Conservation (phyloP, 1,140 invertebrate genomes). For the Apocrypta bakeri region DNA sequence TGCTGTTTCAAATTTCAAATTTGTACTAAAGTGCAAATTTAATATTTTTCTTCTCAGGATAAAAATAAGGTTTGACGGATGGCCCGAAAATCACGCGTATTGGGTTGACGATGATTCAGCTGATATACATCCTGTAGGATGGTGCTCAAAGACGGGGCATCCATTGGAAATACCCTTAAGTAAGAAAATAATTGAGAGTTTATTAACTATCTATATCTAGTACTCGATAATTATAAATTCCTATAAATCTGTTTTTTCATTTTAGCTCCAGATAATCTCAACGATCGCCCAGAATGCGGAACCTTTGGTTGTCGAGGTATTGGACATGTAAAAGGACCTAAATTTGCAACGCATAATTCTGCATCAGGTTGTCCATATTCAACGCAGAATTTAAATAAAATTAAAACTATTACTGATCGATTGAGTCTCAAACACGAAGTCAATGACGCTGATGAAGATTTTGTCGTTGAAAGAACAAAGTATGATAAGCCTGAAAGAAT, state of each 20-base stretch:
- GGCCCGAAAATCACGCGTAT: slow-evolving; percentile 89
- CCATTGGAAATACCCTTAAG: slow-evolving; percentile 84
- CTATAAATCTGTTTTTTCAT: slow-evolving; percentile 3
- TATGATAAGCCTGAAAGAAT: slow-evolving; percentile 65
- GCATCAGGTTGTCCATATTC: slow-evolving; percentile 91
- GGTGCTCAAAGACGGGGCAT: slow-evolving; percentile 92
- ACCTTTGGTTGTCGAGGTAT: slow-evolving; percentile 86
- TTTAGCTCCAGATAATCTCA: slow-evolving; percentile 78
- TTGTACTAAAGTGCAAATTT: not conserved
- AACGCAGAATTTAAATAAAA: slow-evolving; percentile 80
- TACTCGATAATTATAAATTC: not conserved
- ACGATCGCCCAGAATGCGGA: slow-evolving; percentile 79
- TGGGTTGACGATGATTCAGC: slow-evolving; percentile 94
- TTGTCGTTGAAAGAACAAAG: slow-evolving; percentile 61
- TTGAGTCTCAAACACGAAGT: slow-evolving; percentile 69
- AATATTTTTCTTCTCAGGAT: slow-evolving; percentile 72
- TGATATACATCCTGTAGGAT: slow-evolving; percentile 93
- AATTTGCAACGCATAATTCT: slow-evolving; percentile 84
- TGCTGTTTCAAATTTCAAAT: not conserved
- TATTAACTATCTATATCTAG: not conserved
- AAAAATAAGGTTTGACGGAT: slow-evolving; percentile 93
- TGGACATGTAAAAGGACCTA: slow-evolving; percentile 85
- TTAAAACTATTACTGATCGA: slow-evolving; percentile 75
- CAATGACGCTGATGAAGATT: slow-evolving; percentile 68
- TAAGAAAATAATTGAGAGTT: slow-evolving; percentile 2